Evolutionary conservation across 2,797 vertebrate species (phyloP).

Genomic region (Sebastiscus tertius): DNA sequence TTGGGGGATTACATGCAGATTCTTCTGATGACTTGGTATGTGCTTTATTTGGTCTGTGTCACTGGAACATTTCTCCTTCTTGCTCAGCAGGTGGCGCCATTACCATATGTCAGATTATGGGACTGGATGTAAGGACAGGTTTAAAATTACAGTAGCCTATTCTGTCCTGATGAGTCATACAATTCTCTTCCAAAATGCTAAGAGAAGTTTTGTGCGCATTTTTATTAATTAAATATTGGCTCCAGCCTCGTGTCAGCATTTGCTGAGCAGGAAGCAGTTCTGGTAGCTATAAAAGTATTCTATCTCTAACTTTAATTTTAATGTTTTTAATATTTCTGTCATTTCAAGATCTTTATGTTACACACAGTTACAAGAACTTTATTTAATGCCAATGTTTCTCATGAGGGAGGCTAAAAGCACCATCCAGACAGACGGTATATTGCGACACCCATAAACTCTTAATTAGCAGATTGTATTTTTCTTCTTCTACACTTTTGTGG

Average conservation of each 20-base stretch:
- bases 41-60: not conserved
- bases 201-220: not conserved
- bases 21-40: constrained; percentile 90
- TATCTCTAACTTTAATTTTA: not conserved
- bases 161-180: not conserved
- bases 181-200: not conserved
- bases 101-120: not conserved
- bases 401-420: not conserved
- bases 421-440: not conserved
- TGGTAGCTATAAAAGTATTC: not conserved
- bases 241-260: not conserved
- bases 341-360: not conserved
- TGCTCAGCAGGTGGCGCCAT: constrained; percentile 61
- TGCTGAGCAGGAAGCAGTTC: rapidly evolving
- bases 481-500: not conserved
- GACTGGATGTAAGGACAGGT: not conserved
- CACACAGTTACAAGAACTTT: not conserved
- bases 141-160: not conserved
- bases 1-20: constrained; percentile 92
- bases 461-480: not conserved
- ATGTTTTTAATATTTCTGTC: not conserved
- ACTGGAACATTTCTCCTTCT: not conserved
- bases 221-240: not conserved
- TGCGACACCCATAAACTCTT: not conserved
- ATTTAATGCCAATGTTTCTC: too few species aligned